Conservation (phyloP, 37 sponge, comb jelly and placozoan species). For the Beroe ovata region DNA sequence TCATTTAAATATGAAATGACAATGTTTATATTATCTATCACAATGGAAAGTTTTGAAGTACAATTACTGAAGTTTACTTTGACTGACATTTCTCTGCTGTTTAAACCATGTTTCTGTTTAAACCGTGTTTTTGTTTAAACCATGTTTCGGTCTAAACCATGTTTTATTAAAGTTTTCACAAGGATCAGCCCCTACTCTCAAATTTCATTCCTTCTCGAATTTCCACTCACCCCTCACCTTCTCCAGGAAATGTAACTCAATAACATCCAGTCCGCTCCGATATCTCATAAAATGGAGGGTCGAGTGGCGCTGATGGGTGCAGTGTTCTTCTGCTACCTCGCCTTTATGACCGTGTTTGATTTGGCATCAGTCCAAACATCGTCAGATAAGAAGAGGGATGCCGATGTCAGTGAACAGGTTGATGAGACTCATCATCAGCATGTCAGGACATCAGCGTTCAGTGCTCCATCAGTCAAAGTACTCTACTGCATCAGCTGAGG, state of each 20-base stretch:
- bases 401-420: not conserved
- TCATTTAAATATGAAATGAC: no score
- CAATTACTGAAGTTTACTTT: no score
- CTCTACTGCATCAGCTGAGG: slow-evolving; percentile 67
- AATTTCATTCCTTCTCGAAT: not conserved
- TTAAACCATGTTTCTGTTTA: no score
- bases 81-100: no score
- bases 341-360: slow-evolving; percentile 50
- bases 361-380: not conserved
- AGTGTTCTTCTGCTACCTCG: slow-evolving; percentile 28
- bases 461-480: slow-evolving; percentile 32
- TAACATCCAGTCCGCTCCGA: not conserved
- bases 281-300: not conserved
- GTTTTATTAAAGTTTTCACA: no score
- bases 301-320: slow-evolving; percentile 38
- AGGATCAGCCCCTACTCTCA: no score
- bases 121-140: no score
- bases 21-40: no score
- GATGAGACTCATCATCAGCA: not conserved
- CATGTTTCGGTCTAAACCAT: no score
- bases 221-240: not conserved
- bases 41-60: no score
- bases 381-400: not conserved
- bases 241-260: not conserved
- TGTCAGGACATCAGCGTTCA: slow-evolving; percentile 20